A percentile compares a stretch with the other conserved stretches of the same genome.
Conservation (phyloP, 2,888 invertebrate genomes). For the Capitulum mitella region DNA sequence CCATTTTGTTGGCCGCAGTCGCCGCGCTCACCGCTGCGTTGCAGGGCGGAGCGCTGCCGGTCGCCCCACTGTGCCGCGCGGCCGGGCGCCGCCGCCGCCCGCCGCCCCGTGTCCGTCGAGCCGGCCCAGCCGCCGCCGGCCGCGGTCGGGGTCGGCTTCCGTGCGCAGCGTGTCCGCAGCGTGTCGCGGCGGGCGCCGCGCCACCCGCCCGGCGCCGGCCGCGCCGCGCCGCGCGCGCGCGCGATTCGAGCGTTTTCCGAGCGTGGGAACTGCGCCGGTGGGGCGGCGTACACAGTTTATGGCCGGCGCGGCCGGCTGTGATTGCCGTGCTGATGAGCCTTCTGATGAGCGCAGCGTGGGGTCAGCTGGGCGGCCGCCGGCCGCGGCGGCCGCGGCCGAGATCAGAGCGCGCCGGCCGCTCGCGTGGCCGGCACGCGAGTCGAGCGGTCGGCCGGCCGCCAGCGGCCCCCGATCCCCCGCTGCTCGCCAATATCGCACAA, state of each 20-base stretch:
- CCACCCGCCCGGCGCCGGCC: neutral
- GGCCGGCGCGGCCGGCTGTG: neutral
- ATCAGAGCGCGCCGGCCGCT: neutral
- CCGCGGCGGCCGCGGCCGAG: neutral
- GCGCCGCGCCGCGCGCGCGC: neutral
- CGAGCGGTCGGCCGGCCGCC: neutral
- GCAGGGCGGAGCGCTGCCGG: too few species aligned
- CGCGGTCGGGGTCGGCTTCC: neutral
- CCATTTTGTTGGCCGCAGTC: too few species aligned
- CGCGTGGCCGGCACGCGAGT: neutral
- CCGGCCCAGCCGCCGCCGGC: too few species aligned
- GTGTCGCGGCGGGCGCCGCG: neutral
- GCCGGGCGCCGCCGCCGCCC: too few species aligned
- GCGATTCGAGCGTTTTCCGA: neutral
- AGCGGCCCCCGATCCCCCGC: neutral
- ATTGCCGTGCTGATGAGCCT: constrained; percentile 1
- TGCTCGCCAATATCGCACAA: neutral
- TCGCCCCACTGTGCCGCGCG: too few species aligned
- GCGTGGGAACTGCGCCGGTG: neutral
- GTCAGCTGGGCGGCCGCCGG: neutral
- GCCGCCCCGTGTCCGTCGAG: too few species aligned
- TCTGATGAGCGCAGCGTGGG: neutral
- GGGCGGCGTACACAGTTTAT: neutral
- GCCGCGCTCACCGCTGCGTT: too few species aligned
- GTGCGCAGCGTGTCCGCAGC: neutral